Percentiles rank a stretch among this genome's conserved stretches.
These are phyloP conservation scores for Syngnathus acus DNA, from an alignment of 2,797 vertebrate species.

Conservation along the genomic window DNA sequence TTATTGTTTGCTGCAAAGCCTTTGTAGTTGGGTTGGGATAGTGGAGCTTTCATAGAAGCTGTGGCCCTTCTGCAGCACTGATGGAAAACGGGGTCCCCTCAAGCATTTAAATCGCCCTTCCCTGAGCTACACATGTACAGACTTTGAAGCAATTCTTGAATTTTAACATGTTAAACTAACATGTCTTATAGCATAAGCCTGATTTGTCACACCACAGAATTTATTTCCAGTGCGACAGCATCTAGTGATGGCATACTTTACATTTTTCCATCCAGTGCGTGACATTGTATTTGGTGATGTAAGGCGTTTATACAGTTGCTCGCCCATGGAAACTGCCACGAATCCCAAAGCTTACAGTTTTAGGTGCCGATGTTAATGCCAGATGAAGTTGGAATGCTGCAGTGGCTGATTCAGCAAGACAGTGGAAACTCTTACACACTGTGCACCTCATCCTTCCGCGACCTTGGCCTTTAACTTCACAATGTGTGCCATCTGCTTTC, in stretches of 20 bases:
- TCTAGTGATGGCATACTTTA: not conserved
- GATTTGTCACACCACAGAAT: not conserved
- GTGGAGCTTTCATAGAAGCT: too few species aligned
- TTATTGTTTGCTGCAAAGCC: too few species aligned
- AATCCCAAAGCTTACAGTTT: not conserved
- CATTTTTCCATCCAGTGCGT: not conserved
- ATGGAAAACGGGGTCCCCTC: too few species aligned
- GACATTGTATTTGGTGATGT: not conserved
- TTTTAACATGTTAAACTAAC: too few species aligned
- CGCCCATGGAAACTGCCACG: not conserved
- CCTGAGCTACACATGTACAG: too few species aligned
- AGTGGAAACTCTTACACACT: not conserved
- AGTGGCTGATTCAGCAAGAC: not conserved
- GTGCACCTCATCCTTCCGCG: not conserved
- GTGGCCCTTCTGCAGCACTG: too few species aligned
- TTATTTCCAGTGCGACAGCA: not conserved
- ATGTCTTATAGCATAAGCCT: not conserved
- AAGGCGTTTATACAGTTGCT: not conserved
- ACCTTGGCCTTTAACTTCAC: not conserved
- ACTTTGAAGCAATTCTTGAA: too few species aligned
- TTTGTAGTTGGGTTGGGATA: too few species aligned
- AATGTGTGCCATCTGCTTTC: not conserved
- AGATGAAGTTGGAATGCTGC: not conserved
- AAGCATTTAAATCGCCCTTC: too few species aligned
- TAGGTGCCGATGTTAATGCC: conserved; percentile 1